Evolutionary conservation across 2,888 invertebrate species (phyloP).

Genomic region (Watsonalla cultraria): DNA sequence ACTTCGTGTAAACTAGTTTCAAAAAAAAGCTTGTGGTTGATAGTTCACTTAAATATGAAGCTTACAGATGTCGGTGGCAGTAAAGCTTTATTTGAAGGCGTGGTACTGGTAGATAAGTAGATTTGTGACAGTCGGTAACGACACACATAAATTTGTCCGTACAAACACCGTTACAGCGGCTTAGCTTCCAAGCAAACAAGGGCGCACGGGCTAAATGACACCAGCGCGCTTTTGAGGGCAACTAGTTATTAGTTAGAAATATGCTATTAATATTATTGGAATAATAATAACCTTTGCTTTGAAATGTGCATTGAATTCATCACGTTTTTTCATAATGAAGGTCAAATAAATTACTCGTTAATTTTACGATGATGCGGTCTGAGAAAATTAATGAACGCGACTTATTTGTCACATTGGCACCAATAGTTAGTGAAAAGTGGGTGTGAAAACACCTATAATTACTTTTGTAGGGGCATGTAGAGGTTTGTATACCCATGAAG

Average conservation of each 20-base stretch:
- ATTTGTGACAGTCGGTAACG: conserved; percentile 71
- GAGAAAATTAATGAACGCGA: too few relatives aligned
- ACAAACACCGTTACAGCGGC: conserved; percentile 73
- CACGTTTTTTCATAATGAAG: too few relatives aligned
- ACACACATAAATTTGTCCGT: conserved; percentile 67
- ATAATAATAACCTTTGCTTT: neutral
- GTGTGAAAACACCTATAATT: too few relatives aligned
- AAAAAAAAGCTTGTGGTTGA: too few relatives aligned
- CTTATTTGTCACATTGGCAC: too few relatives aligned
- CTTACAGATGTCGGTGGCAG: conserved; percentile 52
- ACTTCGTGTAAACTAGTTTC: too few relatives aligned
- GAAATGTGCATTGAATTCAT: neutral
- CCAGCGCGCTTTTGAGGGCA: conserved; percentile 46
- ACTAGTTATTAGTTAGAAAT: conserved; percentile 51
- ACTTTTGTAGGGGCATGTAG: too few relatives aligned
- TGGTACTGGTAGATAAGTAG: conserved; percentile 76
- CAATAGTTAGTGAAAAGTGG: too few relatives aligned
- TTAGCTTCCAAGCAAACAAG: conserved; percentile 73
- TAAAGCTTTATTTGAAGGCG: conserved; percentile 58
- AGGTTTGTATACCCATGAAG: too few relatives aligned
- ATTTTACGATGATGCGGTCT: too few relatives aligned
- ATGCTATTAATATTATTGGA: conserved; percentile 30
- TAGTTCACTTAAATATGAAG: conserved; percentile 1
- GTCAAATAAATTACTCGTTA: too few relatives aligned
- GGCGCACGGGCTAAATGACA: conserved; percentile 55